These are phyloP conservation scores for Sesamia inferens DNA, from an alignment of 2,888 invertebrate genomes.

Conservation along the genomic window DNA sequence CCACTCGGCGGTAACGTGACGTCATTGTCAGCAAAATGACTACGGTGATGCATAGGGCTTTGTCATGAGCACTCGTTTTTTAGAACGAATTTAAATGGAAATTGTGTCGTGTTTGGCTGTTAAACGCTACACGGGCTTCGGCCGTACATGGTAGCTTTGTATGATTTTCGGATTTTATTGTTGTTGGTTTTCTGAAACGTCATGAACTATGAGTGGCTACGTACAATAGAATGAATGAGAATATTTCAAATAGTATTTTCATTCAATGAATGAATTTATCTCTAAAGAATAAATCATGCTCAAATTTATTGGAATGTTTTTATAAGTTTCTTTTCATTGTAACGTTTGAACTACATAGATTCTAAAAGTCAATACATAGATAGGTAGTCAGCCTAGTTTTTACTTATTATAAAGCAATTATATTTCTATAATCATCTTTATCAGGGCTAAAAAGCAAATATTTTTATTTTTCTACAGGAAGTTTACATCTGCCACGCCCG, in stretches of 20 bases:
- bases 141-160: conserved; percentile 15
- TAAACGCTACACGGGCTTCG: conserved; percentile 6
- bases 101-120: conserved; percentile 6
- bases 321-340: conserved; percentile 2
- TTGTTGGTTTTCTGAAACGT: conserved; percentile 23
- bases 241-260: conserved; percentile 21
- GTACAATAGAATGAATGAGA: background rate
- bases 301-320: background rate
- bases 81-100: conserved; percentile 16
- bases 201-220: background rate
- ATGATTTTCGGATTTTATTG: conserved; percentile 35
- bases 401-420: background rate
- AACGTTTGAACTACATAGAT: background rate
- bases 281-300: conserved; percentile 8
- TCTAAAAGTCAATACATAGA: background rate
- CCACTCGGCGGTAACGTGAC: conserved; percentile 60
- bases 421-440: background rate
- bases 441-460: background rate
- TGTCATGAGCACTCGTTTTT: conserved; percentile 53
- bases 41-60: conserved; percentile 54
- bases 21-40: conserved; percentile 68
- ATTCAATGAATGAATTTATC: too few species aligned
- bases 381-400: background rate
- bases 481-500: too few species aligned
- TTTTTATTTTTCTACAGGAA: background rate